Evolutionary conservation across 2,113 vertebrate genomes (phyloP), one percentile per base, ranked within the genome.

Genomic region (Oreochromis tanganicae): DNA sequence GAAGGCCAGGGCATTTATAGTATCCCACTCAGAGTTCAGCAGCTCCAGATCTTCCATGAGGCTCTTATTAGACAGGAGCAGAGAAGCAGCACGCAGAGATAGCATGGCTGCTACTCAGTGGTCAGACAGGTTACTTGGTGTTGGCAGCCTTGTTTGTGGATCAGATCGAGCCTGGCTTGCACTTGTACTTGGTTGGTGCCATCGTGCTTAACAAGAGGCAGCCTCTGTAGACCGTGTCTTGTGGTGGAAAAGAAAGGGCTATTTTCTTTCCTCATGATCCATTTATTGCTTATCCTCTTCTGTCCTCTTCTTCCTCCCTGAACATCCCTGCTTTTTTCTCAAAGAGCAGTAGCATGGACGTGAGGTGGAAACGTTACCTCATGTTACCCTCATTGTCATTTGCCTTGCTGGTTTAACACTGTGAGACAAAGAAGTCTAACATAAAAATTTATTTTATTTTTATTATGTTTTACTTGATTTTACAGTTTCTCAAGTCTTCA

Each of bases 1-100:
- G 88, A 93, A 79, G 94, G 88, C 93, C 94, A 66, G 91, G 89
- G 93, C 95, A 95, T 96, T 96, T 96, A 94, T 92, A 93, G 92
- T 87, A 79, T 91, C 92, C 90, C 91, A 85, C 93, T 94, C 92
- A 88, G 91, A 88, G 85, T 80, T 94, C 85, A 90, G 78, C 34
- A 80, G 83, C 87, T 90, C 81, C 85, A 85, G 80, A 87, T 88
- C 93, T 50, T 93, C 88, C 91, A 91, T 19, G 79, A 91, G 84
- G 78, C 87, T 88, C 87, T 80, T 82, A 80, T 88, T 82, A 85
- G 88, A 87, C 61, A 10, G 55, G 80, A 88, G 87, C 68, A 10
- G 83, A 54, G 73, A 9, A 84, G 86, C 79, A 27, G 89, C 73
- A 41, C 4, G 32, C 61, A 29, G 12, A 41, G 89, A 84, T 24